phyloP scores from a whole-genome alignment of 2,888 invertebrate genomes.

The Hoplodrina blanda region DNA sequence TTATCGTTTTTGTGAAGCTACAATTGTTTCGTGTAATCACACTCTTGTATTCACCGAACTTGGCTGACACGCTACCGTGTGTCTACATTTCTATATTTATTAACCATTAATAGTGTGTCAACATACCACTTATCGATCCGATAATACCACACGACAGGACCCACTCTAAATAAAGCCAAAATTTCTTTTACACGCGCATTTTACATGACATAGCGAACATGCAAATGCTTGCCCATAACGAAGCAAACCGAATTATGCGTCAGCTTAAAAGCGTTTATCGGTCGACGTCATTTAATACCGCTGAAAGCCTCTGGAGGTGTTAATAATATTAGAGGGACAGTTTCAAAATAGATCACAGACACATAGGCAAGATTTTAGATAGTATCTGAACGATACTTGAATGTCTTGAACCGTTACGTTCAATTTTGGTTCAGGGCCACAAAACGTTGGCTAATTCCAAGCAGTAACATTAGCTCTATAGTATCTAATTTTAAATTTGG shows the following conservation, averaged over 20 bases:
- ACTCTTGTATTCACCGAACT: no score
- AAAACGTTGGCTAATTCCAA: no score
- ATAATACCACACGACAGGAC: constrained; percentile 32
- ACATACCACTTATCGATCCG: not conserved
- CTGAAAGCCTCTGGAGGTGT: constrained; percentile 64
- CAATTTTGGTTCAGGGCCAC: no score
- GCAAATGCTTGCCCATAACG: constrained; percentile 57
- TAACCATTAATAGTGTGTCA: no score
- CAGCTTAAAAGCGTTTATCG: constrained; percentile 79
- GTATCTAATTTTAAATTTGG: no score
- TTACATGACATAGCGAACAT: constrained; percentile 33
- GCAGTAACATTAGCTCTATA: no score
- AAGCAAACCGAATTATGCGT: constrained; percentile 72
- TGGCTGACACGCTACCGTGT: no score
- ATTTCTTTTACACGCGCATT: constrained; percentile 49
- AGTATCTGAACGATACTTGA: not conserved
- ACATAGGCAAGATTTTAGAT: not conserved
- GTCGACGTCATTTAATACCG: constrained; percentile 71
- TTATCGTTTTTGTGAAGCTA: no score
- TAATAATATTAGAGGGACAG: constrained; percentile 67
- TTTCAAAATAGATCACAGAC: constrained; percentile 28
- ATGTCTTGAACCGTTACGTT: no score
- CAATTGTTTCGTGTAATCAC: no score
- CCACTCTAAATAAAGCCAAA: constrained; percentile 44
- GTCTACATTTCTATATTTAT: no score